Base-by-base conservation (phyloP, 2,797 vertebrate species). In the Loris lydekkerianus region DNA sequence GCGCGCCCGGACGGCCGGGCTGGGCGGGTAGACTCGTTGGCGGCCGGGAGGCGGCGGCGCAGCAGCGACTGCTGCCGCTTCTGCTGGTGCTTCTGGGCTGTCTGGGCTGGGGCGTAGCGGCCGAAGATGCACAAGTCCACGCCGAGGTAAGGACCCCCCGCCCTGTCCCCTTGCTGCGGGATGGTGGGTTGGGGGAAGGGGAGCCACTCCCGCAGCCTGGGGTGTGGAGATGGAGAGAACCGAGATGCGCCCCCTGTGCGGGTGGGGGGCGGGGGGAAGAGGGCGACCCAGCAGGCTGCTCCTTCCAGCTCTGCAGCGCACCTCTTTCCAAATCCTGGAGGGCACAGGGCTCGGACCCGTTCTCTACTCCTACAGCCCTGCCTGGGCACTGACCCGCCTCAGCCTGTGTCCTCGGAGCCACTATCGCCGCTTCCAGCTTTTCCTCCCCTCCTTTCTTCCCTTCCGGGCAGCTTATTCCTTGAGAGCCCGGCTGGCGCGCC, bases 141-240 rank as follows among this genome's bases (percentile, higher is more conserved):
- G 98, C 98, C 7, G 98, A 98, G 98, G 98, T 98, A 93, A 96
- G 97, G 93, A 83, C 86, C 77, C 77, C 53, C 14, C 5, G 37
- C 72, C 56, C 29, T 34, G 88, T 3, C 65, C 37, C 53, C 31
- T 43, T 17, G 78, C 72, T 0, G 18, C 1, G 69, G 60, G 49
- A 46, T 61, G n/a, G 78, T 70, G 65, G 31, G 23, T 53, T 43
- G 10, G 34, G 14, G 40, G 20, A 29, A 8, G 18, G 53, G 86
- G 43, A 90, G 92, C 69, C 76, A 87, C 82, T 58, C 93, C 85
- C 9, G 69, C 60, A 49, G 53, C 29, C 70, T 11, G 40, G 37
- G 76, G 17, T 72, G 3, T 0, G 61, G 82, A 75, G 77, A 37
- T 76, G 40, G 78, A 56, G 37, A 37, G 37, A 25, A 60, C 69